A percentile compares a stretch with the other conserved stretches of the same genome.
Evolutionary conservation across 2,888 invertebrate species (phyloP).

Genomic region (Cheilosia impressa): DNA sequence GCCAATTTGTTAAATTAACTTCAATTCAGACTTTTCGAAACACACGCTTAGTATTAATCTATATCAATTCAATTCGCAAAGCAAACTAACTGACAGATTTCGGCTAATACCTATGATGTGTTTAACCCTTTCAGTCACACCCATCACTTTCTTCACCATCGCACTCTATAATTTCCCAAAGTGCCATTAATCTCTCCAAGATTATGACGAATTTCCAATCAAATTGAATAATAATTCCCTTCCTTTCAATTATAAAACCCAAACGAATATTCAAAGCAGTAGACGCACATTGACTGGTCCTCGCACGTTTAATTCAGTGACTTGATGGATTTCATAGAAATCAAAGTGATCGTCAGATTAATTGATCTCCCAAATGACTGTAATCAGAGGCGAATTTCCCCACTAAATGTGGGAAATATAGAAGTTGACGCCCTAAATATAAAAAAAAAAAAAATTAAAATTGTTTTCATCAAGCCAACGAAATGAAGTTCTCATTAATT

Average conservation of each 20-base stretch:
- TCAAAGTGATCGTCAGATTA: slow-evolving; percentile 60
- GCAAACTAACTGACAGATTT: no score
- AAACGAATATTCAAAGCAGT: slow-evolving; percentile 12
- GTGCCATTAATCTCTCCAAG: background rate
- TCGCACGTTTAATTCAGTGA: background rate
- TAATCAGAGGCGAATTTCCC: slow-evolving; percentile 58
- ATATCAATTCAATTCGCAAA: no score
- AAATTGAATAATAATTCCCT: slow-evolving; percentile 15
- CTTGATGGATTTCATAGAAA: slow-evolving; percentile 38
- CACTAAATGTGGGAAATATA: slow-evolving; percentile 59
- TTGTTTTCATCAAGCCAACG: slow-evolving; percentile 25
- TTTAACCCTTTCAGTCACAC: background rate
- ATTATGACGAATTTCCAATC: slow-evolving; percentile 25
- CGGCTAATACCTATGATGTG: no score
- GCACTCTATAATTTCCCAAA: background rate
- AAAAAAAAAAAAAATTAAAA: slow-evolving; percentile 4
- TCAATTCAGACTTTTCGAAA: no score
- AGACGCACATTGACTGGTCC: background rate
- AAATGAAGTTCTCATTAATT: slow-evolving; percentile 70
- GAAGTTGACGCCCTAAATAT: slow-evolving; percentile 41
- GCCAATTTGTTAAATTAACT: no score
- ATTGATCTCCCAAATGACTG: slow-evolving; percentile 69
- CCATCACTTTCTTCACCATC: slow-evolving; percentile 5
- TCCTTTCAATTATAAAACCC: background rate
- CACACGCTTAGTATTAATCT: no score